Evolutionary conservation across 2,797 vertebrate genomes (phyloP).

Genomic region (Syngnathus rostellatus): DNA sequence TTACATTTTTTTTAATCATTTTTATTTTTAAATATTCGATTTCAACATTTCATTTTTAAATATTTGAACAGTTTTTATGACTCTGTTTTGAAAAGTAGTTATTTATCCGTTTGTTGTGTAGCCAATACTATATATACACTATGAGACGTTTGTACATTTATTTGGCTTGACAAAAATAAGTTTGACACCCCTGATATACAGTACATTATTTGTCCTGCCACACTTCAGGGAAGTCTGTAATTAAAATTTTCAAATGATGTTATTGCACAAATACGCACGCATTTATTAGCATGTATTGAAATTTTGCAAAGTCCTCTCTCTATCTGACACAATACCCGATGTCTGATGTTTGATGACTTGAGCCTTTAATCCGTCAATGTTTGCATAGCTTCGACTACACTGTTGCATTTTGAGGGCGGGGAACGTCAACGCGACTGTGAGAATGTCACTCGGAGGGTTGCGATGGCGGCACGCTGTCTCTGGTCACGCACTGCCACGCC

Average conservation of each 20-base stretch:
- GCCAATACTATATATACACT: no score
- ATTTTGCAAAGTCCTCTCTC: not conserved
- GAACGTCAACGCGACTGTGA: constrained; percentile 19
- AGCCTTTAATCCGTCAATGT: constrained; percentile 9
- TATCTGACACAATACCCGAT: not conserved
- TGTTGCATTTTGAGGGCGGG: constrained; percentile 19
- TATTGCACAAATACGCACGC: not conserved
- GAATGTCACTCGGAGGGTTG: constrained; percentile 34
- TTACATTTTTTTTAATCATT: no score
- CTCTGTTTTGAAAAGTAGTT: no score
- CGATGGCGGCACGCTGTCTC: constrained; percentile 43
- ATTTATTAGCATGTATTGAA: not conserved
- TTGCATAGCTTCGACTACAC: constrained; percentile 11
- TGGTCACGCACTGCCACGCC: constrained; percentile 35
- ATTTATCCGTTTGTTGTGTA: no score
- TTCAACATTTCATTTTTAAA: no score
- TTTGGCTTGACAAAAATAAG: no score
- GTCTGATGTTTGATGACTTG: not conserved
- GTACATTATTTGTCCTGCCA: no score
- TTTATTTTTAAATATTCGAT: no score
- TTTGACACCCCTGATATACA: no score
- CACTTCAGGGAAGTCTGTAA: no score
- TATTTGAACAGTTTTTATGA: no score
- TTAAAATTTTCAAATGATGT: not conserved
- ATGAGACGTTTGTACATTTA: no score